Base-by-base conservation (phyloP, 2,113 vertebrate genomes). In the Pampusana beccarii region DNA sequence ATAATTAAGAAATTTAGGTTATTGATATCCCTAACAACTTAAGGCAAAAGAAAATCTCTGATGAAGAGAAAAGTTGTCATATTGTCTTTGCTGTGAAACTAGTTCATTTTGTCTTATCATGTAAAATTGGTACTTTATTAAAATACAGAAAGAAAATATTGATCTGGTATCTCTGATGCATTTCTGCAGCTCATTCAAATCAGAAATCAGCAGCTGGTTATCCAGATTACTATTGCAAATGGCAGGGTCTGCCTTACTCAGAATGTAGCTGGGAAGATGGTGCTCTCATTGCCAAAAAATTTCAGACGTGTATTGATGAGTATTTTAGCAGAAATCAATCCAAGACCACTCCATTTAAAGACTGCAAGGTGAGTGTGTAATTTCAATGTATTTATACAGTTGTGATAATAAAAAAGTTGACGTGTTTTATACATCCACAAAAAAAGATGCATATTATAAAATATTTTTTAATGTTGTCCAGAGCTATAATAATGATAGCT, bases 261-360 rank as follows among this genome's bases (percentile, higher is more conserved):
- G 99, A 99, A 84, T 99, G 99, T 95, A 99, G 99, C 97, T 99
- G 99, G 99, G 99, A 99, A 96, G 99, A 99, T 8, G 99, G 99
- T 12, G 99, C 98, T 84, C 98, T 99, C 86, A 99, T 99, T 81
- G 97, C 98, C 85, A 99, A 98, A 95, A 99, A 99, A 97, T 99
- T 99, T 96, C 99, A 99, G 95, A 98, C 98, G 6, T 98, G 98
- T 85, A 99, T 99, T 33, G 99, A 99, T 87, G 98, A 99, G 74
- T 99, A 99, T 97, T 99, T 99, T 97, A 98, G 98, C 96, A 98
- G 99, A 92, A 99, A 99, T 97, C 99, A 99, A 53, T 99, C 98
- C 74, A 99, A 99, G 98, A 98, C 98, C 51, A 99, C 99, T 97
- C 99, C 99, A 78, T 99, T 96, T 93, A 99, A 98, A 97, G 99